Percentiles rank a stretch among this genome's conserved stretches.
These are phyloP conservation scores for Cataglyphis cursor DNA, from an alignment of 2,888 invertebrate genomes.

Conservation along the genomic window DNA sequence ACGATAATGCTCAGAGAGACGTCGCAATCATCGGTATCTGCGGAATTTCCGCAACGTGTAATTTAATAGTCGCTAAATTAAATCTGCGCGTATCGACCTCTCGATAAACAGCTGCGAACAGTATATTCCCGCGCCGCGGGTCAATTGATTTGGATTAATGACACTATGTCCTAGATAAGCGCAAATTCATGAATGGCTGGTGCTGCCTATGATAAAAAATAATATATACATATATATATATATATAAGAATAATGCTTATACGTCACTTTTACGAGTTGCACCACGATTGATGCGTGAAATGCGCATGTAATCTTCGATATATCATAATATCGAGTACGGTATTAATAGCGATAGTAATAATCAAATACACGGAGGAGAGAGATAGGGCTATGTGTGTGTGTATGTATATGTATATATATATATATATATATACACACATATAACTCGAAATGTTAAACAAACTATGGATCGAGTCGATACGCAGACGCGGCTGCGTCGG, in stretches of 20 bases:
- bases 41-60: constrained; percentile 70
- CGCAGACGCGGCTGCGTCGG: background rate
- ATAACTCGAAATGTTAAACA: constrained; percentile 5
- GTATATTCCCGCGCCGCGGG: constrained; percentile 50
- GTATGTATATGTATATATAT: background rate
- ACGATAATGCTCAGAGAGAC: constrained; percentile 54
- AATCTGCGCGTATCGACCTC: constrained; percentile 69
- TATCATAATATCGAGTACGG: background rate
- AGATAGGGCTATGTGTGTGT: background rate
- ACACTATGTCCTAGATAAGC: constrained; percentile 63
- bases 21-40: constrained; percentile 61
- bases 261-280: background rate
- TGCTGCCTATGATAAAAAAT: background rate
- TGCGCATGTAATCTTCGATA: background rate
- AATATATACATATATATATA: background rate
- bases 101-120: constrained; percentile 68
- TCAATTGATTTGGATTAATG: constrained; percentile 72
- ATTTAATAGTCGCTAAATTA: constrained; percentile 73
- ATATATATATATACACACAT: background rate
- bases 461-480: constrained; percentile 23
- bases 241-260: background rate
- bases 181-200: constrained; percentile 59
- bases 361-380: background rate
- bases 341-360: constrained; percentile 7
- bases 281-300: background rate